Evolutionary conservation across 1,140 invertebrate genomes (phyloP), one percentile per base, ranked within the genome.

Genomic region (Odontomachus brunneus): DNA sequence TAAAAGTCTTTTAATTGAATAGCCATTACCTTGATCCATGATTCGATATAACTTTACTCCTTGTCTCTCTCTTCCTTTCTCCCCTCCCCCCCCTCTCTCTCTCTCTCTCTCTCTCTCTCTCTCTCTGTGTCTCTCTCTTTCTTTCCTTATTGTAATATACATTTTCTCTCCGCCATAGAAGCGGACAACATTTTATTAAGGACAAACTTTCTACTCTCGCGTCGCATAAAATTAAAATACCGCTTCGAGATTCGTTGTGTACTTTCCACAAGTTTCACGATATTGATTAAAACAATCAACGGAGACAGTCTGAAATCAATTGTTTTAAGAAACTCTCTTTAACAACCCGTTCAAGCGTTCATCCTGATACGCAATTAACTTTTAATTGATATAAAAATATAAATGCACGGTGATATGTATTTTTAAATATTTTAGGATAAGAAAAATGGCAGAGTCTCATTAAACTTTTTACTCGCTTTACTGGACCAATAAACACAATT

Each of bases 1-100:
- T 55, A 59, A 80, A 78, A 80, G 51, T 80, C 48, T 9, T 57
- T 71, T 71, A 71, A 80, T 80, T 80, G 65, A 80, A 80, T 80
- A 71, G 57, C 33, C 69, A 57, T 65, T 80, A 59, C 57, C 12
- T 67, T 24, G 38, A 80, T 57, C 9, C 14, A 59, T 38, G 51
- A 78, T 69, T 78, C 19, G 63, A 57, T 67, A 67, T 67, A 78
- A 78, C 38, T 44, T 44, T 11, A 44, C 55, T 78, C 17, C 49
- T 57, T 44, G 22, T 48, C 17, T 55, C 63, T n/a, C 11, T 17
- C 9, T 57, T 65, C n/a, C n/a, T n/a, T n/a, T n/a, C n/a, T n/a
- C n/a, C n/a, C n/a, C n/a, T n/a, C n/a, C n/a, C n/a, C n/a, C n/a
- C n/a, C n/a, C n/a, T n/a, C n/a, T n/a, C n/a, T n/a, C n/a, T n/a